These are phyloP conservation scores for Hirtodrosophila confusa DNA, from an alignment of 2,888 invertebrate species.

Conservation along the genomic window DNA sequence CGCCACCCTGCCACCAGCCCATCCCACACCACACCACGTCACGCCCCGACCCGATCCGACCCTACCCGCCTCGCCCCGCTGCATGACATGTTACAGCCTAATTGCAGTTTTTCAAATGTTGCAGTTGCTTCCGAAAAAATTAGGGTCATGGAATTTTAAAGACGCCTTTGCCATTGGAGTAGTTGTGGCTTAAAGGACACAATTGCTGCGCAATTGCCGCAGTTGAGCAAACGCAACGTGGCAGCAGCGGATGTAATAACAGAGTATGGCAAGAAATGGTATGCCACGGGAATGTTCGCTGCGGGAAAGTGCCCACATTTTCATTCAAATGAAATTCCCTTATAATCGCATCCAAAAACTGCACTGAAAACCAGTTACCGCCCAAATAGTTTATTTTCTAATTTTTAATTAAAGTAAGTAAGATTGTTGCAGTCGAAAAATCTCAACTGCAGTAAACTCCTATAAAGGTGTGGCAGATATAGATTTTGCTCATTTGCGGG, in stretches of 20 bases:
- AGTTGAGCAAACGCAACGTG: neutral
- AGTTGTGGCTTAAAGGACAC: constrained; percentile 42
- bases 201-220: constrained; percentile 13
- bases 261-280: constrained; percentile 31
- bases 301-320: constrained; percentile 42
- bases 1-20: constrained; percentile 3
- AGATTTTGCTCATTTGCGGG: too few relatives aligned
- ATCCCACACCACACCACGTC: neutral
- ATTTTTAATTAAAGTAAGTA: too few relatives aligned
- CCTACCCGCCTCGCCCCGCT: constrained; percentile 6
- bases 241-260: constrained; percentile 37
- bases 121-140: constrained; percentile 71
- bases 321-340: constrained; percentile 40
- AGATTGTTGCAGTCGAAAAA: too few relatives aligned
- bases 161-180: constrained; percentile 49
- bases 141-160: constrained; percentile 69
- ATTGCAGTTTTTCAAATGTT: constrained; percentile 70
- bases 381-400: too few relatives aligned
- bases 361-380: too few relatives aligned
- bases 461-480: too few relatives aligned
- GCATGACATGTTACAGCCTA: constrained; percentile 60
- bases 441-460: too few relatives aligned
- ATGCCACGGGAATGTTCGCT: constrained; percentile 34
- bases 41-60: constrained; percentile 1
- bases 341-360: constrained; percentile 6